These are phyloP conservation scores for Sarcophaga carnaria DNA, from an alignment of 2,888 invertebrate species.

Conservation along the genomic window DNA sequence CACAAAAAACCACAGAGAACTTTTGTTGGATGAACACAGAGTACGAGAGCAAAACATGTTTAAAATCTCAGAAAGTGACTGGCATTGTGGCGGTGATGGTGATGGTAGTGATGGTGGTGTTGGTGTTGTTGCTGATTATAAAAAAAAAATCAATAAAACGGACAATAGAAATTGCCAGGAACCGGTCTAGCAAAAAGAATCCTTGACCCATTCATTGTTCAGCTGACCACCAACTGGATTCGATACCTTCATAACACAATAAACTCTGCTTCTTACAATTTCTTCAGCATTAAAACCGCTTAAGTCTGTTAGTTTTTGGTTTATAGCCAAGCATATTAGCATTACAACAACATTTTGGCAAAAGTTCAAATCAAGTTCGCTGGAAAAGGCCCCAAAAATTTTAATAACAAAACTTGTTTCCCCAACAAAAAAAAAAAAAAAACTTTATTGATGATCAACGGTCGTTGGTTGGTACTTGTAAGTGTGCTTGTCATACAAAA, in stretches of 20 bases:
- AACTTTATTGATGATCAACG: slow-evolving; percentile 36
- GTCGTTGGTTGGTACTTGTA: not conserved
- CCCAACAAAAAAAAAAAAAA: slow-evolving; percentile 21
- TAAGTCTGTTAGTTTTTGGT: no score
- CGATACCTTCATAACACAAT: slow-evolving; percentile 8
- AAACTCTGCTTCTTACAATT: not conserved
- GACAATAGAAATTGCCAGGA: slow-evolving; percentile 70
- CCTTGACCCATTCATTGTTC: slow-evolving; percentile 79
- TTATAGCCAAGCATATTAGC: no score
- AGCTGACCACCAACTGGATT: slow-evolving; percentile 56
- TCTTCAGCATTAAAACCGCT: slow-evolving; percentile 67
- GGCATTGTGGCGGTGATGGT: no score
- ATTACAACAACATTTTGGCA: slow-evolving; percentile 54
- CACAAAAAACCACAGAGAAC: not conserved
- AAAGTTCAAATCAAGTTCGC: slow-evolving; percentile 69
- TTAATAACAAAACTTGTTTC: slow-evolving; percentile 66
- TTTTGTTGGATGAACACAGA: not conserved
- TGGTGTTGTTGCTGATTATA: no score
- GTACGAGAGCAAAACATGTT: slow-evolving; percentile 66
- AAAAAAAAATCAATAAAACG: slow-evolving; percentile 5
- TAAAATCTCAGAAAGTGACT: not conserved
- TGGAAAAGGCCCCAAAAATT: slow-evolving; percentile 8
- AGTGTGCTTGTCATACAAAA: slow-evolving; percentile 43
- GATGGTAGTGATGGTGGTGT: no score
- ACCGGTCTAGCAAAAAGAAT: slow-evolving; percentile 76